phyloP scores from a whole-genome alignment of 2,113 vertebrate genomes.

The Xenopus laevis region DNA sequence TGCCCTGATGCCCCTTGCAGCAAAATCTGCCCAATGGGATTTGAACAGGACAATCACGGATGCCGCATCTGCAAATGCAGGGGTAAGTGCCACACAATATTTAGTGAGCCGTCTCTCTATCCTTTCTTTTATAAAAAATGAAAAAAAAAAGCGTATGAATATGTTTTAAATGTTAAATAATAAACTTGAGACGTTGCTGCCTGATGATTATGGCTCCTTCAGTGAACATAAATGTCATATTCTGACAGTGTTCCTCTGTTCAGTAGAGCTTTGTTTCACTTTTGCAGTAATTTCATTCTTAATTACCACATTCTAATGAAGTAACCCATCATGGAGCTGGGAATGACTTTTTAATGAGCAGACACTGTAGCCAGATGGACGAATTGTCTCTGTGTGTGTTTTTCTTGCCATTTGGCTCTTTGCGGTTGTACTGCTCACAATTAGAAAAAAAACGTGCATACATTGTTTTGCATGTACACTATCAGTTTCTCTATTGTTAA shows the following conservation, averaged over 20 bases:
- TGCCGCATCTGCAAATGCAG: conserved; percentile 80
- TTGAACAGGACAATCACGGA: conserved; percentile 76
- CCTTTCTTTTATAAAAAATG: background rate
- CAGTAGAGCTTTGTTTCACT: conserved; percentile 29
- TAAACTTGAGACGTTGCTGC: background rate
- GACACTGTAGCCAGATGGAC: conserved; percentile 25
- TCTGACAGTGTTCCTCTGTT: conserved; percentile 17
- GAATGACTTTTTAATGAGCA: conserved; percentile 25
- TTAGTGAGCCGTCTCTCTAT: background rate
- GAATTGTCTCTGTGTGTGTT: conserved; percentile 10
- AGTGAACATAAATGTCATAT: background rate
- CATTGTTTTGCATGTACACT: background rate
- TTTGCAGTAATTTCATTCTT: conserved; percentile 24
- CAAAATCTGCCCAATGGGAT: conserved; percentile 78
- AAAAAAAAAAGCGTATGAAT: background rate
- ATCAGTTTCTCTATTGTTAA: too few relatives aligned
- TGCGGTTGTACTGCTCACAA: background rate
- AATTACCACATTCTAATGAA: conserved; percentile 35
- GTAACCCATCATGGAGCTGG: conserved; percentile 14
- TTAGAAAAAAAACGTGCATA: too few relatives aligned
- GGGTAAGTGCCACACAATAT: conserved; percentile 61
- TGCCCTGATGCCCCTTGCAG: conserved; percentile 79
- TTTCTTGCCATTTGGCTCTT: background rate
- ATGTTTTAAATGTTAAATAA: background rate
- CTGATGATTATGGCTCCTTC: background rate